Base-by-base conservation (phyloP, 2,797 vertebrate genomes). In the Fringilla coelebs region DNA sequence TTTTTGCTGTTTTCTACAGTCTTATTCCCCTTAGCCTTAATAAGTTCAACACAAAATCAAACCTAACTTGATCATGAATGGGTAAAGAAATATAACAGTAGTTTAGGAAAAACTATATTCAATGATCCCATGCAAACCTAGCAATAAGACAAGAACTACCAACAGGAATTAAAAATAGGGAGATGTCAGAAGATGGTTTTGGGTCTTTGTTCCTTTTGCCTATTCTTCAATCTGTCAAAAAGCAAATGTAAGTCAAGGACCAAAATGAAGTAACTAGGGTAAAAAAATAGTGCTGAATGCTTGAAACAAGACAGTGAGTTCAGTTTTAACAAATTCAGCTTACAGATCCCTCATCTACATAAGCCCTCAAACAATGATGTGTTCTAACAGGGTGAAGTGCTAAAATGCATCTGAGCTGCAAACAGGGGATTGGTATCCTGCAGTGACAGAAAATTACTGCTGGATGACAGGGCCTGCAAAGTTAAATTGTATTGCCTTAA, bases 391-490 rank as follows among this genome's bases (percentile, higher is more conserved):
- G 25, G 17, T 29, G 36, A 88, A 90, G 86, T 41, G 63, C 51
- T 94, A 81, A 94, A 93, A 84, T 17, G 48, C 81, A 87, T 70
- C 74, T 16, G 13, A 60, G 85, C 32, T 86, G 74, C 83, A 85
- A 96, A 88, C 60, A 49, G 19, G 16, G 48, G 55, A 78, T 25
- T 73, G 88, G 57, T 87, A 65, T 89, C 95, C 93, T 85, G 67
- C 92, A 93, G 92, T 61, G 78, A 80, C 38, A 93, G 86, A 90
- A 96, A 85, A 97, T 92, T 89, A 83, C 74, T 73, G 61, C 61
- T 71, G 75, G 90, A 71, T 85, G 83, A 87, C 60, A 87, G 20
- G 38, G 72, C 52, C n/a, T 36, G 45, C 54, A 65, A 93, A 85
- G 74, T 77, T 80, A 82, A 91, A 90, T 9, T 82, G 63, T 18